Percentiles rank a stretch among this genome's conserved stretches.
These are phyloP conservation scores for Pimephales promelas DNA, from an alignment of 2,113 vertebrate genomes.

Conservation along the genomic window DNA sequence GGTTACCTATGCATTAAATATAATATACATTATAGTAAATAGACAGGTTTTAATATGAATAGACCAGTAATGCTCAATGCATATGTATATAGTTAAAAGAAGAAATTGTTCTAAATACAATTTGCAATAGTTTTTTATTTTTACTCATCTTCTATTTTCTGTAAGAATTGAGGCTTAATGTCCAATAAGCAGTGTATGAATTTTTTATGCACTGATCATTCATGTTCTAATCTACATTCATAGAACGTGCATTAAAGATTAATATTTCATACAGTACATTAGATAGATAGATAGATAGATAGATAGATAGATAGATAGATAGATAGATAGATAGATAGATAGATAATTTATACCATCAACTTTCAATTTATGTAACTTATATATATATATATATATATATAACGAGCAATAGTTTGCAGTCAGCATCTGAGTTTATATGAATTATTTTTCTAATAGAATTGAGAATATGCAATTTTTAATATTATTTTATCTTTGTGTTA, in stretches of 20 bases:
- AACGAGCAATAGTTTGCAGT: too few species aligned
- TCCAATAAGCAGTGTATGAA: background rate
- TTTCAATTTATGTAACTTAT: too few species aligned
- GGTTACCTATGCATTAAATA: background rate
- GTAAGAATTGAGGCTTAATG: background rate
- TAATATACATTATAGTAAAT: background rate
- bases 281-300: too few species aligned
- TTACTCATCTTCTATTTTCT: background rate
- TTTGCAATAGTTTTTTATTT: background rate
- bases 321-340: too few species aligned
- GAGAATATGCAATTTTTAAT: background rate
- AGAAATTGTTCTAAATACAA: background rate
- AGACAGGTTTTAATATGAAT: background rate
- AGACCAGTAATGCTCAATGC: background rate
- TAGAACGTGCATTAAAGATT: too few species aligned
- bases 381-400: background rate
- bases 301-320: too few species aligned
- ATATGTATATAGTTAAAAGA: background rate
- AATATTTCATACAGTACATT: too few species aligned
- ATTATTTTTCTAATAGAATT: background rate
- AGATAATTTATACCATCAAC: too few species aligned
- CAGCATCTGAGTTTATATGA: background rate
- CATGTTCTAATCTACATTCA: too few species aligned
- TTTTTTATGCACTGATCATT: background rate
- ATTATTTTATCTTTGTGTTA: background rate